These are phyloP conservation scores for Aplochiton taeniatus DNA, from an alignment of 2,797 vertebrate species.

Conservation along the genomic window DNA sequence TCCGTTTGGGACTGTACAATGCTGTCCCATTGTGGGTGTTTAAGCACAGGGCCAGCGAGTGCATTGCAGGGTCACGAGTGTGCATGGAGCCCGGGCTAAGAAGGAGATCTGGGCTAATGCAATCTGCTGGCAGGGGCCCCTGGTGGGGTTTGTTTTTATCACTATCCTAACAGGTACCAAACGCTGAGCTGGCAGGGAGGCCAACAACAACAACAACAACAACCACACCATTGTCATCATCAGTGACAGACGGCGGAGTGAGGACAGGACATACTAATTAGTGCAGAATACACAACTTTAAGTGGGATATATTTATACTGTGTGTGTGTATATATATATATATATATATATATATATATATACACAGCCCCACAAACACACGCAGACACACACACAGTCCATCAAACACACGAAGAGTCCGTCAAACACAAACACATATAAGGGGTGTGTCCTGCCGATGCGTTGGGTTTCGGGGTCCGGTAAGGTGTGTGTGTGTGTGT, in stretches of 20 bases:
- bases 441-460: no score
- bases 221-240: background rate
- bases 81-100: background rate
- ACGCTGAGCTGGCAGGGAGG: background rate
- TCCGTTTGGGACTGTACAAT: no score
- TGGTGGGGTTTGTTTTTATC: conserved; percentile 4
- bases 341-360: conserved; percentile 1
- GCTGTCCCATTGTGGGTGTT: background rate
- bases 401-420: background rate
- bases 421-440: conserved; percentile 10
- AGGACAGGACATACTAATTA: no score
- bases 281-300: no score
- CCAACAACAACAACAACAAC: background rate
- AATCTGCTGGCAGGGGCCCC: background rate
- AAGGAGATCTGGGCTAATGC: conserved; percentile 18
- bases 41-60: background rate
- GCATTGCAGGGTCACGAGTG: no score
- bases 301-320: no score
- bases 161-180: background rate
- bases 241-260: no score
- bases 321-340: conserved; percentile 4
- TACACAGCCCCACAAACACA: background rate
- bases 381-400: conserved; percentile 4
- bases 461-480: no score
- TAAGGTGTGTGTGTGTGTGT: no score